Evolutionary conservation across 2,888 invertebrate species (phyloP).

Genomic region (Protula sp.): DNA sequence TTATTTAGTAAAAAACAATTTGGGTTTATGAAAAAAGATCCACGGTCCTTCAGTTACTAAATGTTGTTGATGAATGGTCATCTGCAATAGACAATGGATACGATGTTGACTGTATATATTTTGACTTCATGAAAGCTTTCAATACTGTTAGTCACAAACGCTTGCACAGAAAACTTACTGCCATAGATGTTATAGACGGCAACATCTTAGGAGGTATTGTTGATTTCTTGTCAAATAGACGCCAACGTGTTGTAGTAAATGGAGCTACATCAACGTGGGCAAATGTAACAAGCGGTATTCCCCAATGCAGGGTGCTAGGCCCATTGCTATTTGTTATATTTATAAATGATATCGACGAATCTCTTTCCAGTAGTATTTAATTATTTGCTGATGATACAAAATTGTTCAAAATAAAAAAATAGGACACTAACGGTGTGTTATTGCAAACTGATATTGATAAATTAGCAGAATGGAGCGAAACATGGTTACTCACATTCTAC

Average conservation of each 20-base stretch:
- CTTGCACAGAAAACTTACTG: too few species aligned
- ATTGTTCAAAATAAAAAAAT: not conserved
- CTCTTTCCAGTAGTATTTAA: not conserved
- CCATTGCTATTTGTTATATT: not conserved
- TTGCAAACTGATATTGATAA: not conserved
- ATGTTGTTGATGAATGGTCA: too few species aligned
- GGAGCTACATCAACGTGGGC: not conserved
- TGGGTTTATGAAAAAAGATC: too few species aligned
- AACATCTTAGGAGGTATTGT: too few species aligned
- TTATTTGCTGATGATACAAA: not conserved
- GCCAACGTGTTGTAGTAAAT: not conserved
- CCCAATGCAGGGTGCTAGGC: not conserved
- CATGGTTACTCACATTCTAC: not conserved
- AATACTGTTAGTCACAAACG: too few species aligned
- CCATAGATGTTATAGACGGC: too few species aligned
- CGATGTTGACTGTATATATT: too few species aligned
- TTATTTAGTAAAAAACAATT: too few species aligned
- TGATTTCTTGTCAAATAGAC: not conserved
- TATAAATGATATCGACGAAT: not conserved
- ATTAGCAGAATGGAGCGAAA: not conserved
- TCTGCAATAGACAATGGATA: too few species aligned
- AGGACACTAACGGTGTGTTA: not conserved
- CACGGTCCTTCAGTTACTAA: too few species aligned
- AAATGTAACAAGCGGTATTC: not conserved
- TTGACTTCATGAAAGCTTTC: too few species aligned